Evolutionary conservation across 2,797 vertebrate genomes (phyloP).

Genomic region (Ctenopoma multispine): DNA sequence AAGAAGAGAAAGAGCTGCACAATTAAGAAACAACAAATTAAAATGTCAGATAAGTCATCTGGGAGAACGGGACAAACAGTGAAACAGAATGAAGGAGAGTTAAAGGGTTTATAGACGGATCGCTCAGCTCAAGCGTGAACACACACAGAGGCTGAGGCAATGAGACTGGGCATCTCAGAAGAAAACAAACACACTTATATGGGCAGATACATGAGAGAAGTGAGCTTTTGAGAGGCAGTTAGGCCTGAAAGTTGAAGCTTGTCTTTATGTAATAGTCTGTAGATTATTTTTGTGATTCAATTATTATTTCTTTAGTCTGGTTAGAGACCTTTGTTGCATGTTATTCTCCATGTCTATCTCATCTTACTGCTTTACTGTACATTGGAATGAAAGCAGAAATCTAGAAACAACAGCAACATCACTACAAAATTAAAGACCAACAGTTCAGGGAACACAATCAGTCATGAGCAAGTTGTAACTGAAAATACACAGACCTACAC

Average conservation of each 20-base stretch:
- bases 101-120: conserved; percentile 40
- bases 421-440: no score
- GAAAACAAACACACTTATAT: conserved; percentile 9
- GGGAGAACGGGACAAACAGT: conserved; percentile 28
- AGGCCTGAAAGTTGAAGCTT: neutral
- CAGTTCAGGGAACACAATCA: no score
- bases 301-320: neutral
- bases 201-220: neutral
- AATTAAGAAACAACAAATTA: conserved; percentile 66
- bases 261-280: neutral
- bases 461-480: no score
- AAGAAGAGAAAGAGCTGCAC: conserved; percentile 45
- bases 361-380: neutral
- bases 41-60: conserved; percentile 56
- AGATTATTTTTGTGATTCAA: neutral
- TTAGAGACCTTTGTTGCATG: neutral
- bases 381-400: neutral
- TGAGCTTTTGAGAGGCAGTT: conserved; percentile 13
- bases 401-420: no score
- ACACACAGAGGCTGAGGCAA: neutral
- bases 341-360: neutral
- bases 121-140: conserved; percentile 29
- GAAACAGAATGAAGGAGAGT: conserved; percentile 35
- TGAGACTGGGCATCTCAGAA: conserved; percentile 1
- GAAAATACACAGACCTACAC: no score